These are phyloP conservation scores for Ochropacha duplaris DNA, from an alignment of 2,888 invertebrate species.

Conservation along the genomic window DNA sequence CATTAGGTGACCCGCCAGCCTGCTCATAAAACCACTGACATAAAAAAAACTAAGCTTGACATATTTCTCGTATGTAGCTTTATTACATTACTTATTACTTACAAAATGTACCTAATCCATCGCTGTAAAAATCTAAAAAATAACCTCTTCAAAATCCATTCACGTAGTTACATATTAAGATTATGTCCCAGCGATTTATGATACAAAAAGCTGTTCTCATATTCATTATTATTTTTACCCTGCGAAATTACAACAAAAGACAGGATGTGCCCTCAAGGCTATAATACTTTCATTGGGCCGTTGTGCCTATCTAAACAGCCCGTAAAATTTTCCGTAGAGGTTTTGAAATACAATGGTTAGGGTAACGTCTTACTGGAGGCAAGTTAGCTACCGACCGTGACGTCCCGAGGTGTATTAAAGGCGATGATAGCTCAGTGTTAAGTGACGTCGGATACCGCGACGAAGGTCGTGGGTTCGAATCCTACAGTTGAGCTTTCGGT, in stretches of 20 bases:
- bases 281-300: neutral
- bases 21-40: too few relatives aligned
- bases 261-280: neutral
- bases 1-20: too few relatives aligned
- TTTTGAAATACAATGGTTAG: neutral
- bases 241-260: neutral
- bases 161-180: neutral
- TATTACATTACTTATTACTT: too few relatives aligned
- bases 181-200: neutral
- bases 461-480: too few relatives aligned
- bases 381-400: too few relatives aligned
- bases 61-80: too few relatives aligned
- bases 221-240: constrained; percentile 2
- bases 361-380: neutral
- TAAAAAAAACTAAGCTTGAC: too few relatives aligned
- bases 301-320: constrained; percentile 1
- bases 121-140: neutral
- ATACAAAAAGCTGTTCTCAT: neutral
- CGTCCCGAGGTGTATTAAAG: too few relatives aligned
- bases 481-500: too few relatives aligned
- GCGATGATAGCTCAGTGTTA: too few relatives aligned
- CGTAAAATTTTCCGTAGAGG: neutral
- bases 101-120: too few relatives aligned
- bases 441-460: too few relatives aligned
- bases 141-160: neutral